Percentiles rank a stretch among this genome's conserved stretches.
Evolutionary conservation across 2,113 vertebrate species (phyloP).

Genomic region (Pseudonaja textilis): DNA sequence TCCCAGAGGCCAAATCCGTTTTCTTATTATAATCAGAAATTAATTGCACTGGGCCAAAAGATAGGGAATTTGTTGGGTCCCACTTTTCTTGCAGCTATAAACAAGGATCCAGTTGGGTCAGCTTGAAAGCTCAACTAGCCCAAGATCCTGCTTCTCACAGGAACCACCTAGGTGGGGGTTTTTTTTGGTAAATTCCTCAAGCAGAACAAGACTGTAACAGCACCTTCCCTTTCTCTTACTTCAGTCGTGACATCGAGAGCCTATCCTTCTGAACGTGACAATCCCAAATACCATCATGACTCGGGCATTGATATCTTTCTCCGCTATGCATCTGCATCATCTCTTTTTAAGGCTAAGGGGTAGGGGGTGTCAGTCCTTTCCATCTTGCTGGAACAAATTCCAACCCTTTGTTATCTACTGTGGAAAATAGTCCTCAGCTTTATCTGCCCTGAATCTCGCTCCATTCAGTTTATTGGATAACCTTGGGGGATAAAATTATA

Average conservation of each 20-base stretch:
- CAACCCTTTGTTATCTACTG: background rate
- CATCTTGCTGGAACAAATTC: background rate
- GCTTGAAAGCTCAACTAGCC: background rate
- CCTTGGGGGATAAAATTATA: background rate
- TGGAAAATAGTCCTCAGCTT: background rate
- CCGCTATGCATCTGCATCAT: background rate
- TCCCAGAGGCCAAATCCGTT: background rate
- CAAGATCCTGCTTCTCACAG: background rate
- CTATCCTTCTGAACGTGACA: too few relatives aligned
- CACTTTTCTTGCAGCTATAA: background rate
- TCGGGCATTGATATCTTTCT: background rate
- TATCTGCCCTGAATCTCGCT: background rate
- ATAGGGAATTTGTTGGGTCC: background rate
- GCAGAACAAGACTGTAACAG: background rate
- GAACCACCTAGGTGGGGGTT: background rate
- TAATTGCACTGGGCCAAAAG: background rate
- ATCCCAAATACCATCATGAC: background rate
- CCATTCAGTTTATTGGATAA: background rate
- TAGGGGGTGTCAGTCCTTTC: too few relatives aligned
- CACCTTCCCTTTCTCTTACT: too few relatives aligned
- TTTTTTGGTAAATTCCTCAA: background rate
- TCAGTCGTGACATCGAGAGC: background rate
- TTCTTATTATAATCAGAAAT: constrained; percentile 1
- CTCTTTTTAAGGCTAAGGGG: background rate
- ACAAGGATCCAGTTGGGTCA: background rate